Conservation (phyloP, 2,888 invertebrate genomes). For the Physocephala rufipes region DNA sequence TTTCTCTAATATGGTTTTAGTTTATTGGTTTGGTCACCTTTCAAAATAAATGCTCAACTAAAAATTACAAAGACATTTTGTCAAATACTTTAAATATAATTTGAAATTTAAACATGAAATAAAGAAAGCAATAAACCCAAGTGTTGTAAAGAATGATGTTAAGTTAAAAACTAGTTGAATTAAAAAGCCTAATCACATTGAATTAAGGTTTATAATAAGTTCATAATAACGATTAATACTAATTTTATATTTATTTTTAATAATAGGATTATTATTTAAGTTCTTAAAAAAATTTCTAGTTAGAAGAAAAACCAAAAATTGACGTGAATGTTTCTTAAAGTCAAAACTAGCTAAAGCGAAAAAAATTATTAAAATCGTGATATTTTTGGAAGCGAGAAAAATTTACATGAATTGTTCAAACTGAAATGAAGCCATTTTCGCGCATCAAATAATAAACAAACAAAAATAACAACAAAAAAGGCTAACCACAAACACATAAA, state of each 20-base stretch:
- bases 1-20: too few species aligned
- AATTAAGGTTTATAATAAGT: background rate
- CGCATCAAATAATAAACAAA: background rate
- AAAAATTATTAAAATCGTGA: slow-evolving; percentile 54
- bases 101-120: background rate
- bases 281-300: background rate
- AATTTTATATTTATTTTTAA: too few species aligned
- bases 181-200: too few species aligned
- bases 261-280: background rate
- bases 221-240: too few species aligned
- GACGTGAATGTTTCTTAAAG: background rate
- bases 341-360: slow-evolving; percentile 53
- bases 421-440: slow-evolving; percentile 6
- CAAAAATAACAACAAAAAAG: slow-evolving; percentile 4
- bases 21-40: too few species aligned
- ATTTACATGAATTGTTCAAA: slow-evolving; percentile 36
- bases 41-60: too few species aligned
- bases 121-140: background rate
- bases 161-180: too few species aligned
- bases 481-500: background rate
- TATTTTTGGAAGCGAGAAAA: slow-evolving; percentile 49
- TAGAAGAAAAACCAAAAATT: background rate
- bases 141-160: too few species aligned
- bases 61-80: too few species aligned
- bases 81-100: background rate